These are phyloP conservation scores for Eurytoma californica DNA, from an alignment of 2,888 invertebrate genomes.

Conservation along the genomic window DNA sequence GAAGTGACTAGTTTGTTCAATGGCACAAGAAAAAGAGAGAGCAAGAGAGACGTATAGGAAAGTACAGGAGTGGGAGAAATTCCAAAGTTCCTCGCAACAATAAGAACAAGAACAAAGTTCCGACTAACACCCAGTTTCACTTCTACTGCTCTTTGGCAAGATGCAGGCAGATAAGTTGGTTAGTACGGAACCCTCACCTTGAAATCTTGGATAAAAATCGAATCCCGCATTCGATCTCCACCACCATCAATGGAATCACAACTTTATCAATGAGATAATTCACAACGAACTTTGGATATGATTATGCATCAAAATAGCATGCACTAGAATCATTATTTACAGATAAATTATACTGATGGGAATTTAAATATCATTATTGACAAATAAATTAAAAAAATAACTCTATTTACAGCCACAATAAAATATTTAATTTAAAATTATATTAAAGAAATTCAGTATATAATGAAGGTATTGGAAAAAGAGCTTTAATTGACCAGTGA, in stretches of 20 bases:
- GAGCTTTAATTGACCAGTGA: too few species aligned
- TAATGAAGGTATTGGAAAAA: too few species aligned
- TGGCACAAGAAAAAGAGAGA: slow-evolving; percentile 64
- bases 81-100: slow-evolving; percentile 74
- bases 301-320: too few species aligned
- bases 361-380: too few species aligned
- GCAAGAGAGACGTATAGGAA: slow-evolving; percentile 36
- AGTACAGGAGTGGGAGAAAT: slow-evolving; percentile 57
- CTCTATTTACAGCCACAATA: too few species aligned
- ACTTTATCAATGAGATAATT: neutral
- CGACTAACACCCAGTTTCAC: slow-evolving; percentile 63
- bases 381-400: too few species aligned
- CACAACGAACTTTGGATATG: too few species aligned
- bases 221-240: slow-evolving; percentile 61
- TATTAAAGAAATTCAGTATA: too few species aligned
- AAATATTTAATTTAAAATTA: too few species aligned
- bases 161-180: slow-evolving; percentile 68
- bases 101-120: slow-evolving; percentile 75
- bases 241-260: slow-evolving; percentile 3
- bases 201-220: slow-evolving; percentile 69
- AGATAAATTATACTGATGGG: too few species aligned
- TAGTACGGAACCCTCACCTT: slow-evolving; percentile 66
- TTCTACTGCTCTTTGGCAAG: slow-evolving; percentile 65
- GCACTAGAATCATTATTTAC: too few species aligned
- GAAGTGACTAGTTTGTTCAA: slow-evolving; percentile 75